These are phyloP conservation scores for Tetragonula clypearis DNA, from an alignment of 1,140 invertebrate species.

Conservation along the genomic window DNA sequence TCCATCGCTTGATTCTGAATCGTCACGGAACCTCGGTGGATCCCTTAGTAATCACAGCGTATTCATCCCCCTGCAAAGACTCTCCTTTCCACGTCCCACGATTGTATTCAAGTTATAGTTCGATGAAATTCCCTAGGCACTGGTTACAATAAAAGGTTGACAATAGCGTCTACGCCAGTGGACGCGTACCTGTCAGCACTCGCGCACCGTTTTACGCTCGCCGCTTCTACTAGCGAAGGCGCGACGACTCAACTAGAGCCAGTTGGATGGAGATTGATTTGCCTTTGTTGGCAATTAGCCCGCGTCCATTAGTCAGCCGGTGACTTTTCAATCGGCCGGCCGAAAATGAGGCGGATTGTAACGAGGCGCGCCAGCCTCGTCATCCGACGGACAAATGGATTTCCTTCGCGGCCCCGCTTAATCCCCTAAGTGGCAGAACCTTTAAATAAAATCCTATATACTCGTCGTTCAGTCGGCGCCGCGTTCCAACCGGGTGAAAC, in stretches of 20 bases:
- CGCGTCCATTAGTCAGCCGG: slow-evolving; percentile 71
- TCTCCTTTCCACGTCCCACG: neutral
- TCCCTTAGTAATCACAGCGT: neutral
- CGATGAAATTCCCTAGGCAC: neutral
- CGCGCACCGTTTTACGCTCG: slow-evolving; percentile 64
- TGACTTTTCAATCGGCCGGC: slow-evolving; percentile 75
- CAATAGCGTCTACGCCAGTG: slow-evolving; percentile 52
- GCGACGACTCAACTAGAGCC: slow-evolving; percentile 72
- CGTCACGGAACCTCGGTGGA: neutral
- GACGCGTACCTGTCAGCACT: slow-evolving; percentile 60
- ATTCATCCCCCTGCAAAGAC: neutral
- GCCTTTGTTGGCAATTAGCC: slow-evolving; percentile 76
- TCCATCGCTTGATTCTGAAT: neutral
- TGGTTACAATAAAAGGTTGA: neutral
- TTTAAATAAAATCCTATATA: slow-evolving; percentile 28
- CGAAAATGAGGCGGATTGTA: slow-evolving; percentile 69
- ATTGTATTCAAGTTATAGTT: too few species aligned
- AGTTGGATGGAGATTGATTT: slow-evolving; percentile 71
- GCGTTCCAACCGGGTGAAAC: neutral
- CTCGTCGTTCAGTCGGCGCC: too few species aligned
- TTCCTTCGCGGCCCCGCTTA: slow-evolving; percentile 61
- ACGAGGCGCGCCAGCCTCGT: slow-evolving; percentile 61
- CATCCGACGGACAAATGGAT: slow-evolving; percentile 68
- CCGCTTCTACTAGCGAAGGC: slow-evolving; percentile 41
- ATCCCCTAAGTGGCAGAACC: slow-evolving; percentile 51